These are phyloP conservation scores for Cephus pygmeus DNA, from an alignment of 2,888 invertebrate genomes.

Conservation along the genomic window DNA sequence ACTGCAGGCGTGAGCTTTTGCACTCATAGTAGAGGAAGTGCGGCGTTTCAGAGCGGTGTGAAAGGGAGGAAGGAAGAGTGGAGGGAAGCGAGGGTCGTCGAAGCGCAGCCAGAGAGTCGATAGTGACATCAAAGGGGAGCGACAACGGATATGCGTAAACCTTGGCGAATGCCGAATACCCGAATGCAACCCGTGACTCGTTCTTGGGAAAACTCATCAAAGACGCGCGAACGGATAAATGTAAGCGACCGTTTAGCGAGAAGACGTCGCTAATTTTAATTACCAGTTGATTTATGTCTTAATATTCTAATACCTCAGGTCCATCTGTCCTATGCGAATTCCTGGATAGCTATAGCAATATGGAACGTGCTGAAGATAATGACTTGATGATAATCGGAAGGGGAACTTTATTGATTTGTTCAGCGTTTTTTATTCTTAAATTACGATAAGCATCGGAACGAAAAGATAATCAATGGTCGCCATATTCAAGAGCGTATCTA, in stretches of 20 bases:
- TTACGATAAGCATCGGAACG: background rate
- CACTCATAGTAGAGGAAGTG: background rate
- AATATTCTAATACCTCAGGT: background rate
- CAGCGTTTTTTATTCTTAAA: background rate
- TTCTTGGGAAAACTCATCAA: constrained; percentile 61
- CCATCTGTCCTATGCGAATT: background rate
- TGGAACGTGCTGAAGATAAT: background rate
- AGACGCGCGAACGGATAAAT: constrained; percentile 62
- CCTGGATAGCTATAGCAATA: background rate
- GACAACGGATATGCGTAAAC: constrained; percentile 65
- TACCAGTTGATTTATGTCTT: constrained; percentile 56
- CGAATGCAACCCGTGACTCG: constrained; percentile 18
- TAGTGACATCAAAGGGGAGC: constrained; percentile 61
- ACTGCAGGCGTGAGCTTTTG: background rate
- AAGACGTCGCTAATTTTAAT: constrained; percentile 64
- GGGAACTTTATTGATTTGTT: background rate
- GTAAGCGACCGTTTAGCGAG: constrained; percentile 63
- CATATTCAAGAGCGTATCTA: background rate
- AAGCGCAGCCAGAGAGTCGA: constrained; percentile 25
- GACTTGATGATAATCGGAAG: background rate
- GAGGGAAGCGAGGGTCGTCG: constrained; percentile 5
- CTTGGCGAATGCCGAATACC: constrained; percentile 38
- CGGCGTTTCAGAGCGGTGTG: background rate
- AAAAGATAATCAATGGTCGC: background rate
- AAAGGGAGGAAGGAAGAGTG: background rate